A percentile compares a stretch with the other conserved stretches of the same genome.
phyloP scores from a whole-genome alignment of 1,140 invertebrate species.

The Meloidogyne exigua region DNA sequence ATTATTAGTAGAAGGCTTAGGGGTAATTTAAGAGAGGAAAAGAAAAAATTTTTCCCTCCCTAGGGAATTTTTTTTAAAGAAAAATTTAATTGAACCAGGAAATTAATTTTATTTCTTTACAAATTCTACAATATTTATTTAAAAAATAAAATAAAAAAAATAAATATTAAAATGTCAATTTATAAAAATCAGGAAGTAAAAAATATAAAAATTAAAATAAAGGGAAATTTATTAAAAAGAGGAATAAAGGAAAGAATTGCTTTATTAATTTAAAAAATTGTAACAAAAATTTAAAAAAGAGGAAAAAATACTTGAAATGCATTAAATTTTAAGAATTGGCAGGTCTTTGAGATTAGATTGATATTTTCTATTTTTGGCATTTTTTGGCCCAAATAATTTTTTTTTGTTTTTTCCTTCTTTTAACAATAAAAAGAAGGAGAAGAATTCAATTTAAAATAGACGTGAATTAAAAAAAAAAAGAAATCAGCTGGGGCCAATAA shows the following conservation, averaged over 20 bases:
- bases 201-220: too few species aligned
- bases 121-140: too few species aligned
- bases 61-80: too few species aligned
- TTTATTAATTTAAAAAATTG: conserved; percentile 2
- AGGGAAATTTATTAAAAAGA: too few species aligned
- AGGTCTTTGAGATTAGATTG: neutral
- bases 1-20: too few species aligned
- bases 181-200: too few species aligned
- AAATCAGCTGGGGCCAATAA: neutral
- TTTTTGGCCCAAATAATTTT: neutral
- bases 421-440: neutral
- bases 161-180: too few species aligned
- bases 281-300: neutral
- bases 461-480: neutral
- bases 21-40: too few species aligned
- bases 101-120: too few species aligned
- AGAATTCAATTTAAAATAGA: neutral
- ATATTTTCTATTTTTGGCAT: neutral
- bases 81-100: too few species aligned
- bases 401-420: neutral
- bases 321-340: neutral
- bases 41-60: too few species aligned
- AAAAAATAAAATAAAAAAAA: too few species aligned
- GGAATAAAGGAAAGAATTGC: neutral
- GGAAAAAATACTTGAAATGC: neutral